Percentiles rank a stretch among this genome's conserved stretches.
These are phyloP conservation scores for Iphiclides podalirius DNA, from an alignment of 2,888 invertebrate genomes.

Conservation along the genomic window DNA sequence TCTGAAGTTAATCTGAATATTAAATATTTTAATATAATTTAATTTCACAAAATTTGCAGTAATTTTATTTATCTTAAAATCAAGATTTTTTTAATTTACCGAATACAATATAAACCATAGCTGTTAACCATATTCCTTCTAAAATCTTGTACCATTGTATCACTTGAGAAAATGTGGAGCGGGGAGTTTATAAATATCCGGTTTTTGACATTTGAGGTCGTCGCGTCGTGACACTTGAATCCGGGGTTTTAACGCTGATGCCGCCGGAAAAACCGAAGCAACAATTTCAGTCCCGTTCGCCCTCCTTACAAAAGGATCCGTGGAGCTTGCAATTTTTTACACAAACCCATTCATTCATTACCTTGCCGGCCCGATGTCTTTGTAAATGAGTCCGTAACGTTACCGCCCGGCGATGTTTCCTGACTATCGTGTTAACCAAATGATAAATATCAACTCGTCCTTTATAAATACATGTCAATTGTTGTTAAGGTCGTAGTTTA, in stretches of 20 bases:
- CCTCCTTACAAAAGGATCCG: slow-evolving; percentile 24
- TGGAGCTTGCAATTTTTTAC: slow-evolving; percentile 34
- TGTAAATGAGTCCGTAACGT: slow-evolving; percentile 43
- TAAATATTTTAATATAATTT: no score
- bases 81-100: no score
- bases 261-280: background rate
- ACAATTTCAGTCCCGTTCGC: background rate
- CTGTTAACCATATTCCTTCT: no score
- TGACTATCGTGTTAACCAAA: slow-evolving; percentile 60
- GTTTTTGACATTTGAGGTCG: background rate
- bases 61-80: no score
- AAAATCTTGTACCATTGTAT: no score
- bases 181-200: no score
- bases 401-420: slow-evolving; percentile 48
- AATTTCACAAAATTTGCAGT: no score
- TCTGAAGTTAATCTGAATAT: no score
- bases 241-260: background rate
- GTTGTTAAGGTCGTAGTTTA: slow-evolving; percentile 51
- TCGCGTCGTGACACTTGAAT: background rate
- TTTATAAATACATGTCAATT: slow-evolving; percentile 49
- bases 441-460: slow-evolving; percentile 54
- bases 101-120: no score
- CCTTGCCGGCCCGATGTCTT: slow-evolving; percentile 55
- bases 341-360: slow-evolving; percentile 35
- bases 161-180: no score